These are phyloP conservation scores for Drosophila tristis DNA, from an alignment of 1,140 invertebrate genomes.

Conservation along the genomic window DNA sequence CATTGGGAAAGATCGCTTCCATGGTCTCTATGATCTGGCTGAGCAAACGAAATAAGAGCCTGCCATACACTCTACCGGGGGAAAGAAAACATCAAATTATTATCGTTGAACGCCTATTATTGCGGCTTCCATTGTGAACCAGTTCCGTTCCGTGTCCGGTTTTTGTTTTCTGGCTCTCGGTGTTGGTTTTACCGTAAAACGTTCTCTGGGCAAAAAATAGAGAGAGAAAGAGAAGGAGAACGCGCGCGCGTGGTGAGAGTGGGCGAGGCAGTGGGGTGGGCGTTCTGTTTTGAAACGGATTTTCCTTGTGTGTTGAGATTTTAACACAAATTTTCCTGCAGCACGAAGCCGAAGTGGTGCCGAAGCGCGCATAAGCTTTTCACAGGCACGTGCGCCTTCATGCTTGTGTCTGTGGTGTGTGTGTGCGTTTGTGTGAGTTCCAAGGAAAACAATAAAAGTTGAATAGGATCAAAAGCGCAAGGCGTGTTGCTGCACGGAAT, in stretches of 20 bases:
- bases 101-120: too few relatives aligned
- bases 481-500: slow-evolving; percentile 52
- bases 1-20: too few relatives aligned
- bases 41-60: too few relatives aligned
- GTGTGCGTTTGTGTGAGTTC: slow-evolving; percentile 17
- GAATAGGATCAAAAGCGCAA: slow-evolving; percentile 61
- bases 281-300: slow-evolving; percentile 70
- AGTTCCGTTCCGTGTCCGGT: not conserved
- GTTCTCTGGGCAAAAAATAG: not conserved
- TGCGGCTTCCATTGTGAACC: not conserved
- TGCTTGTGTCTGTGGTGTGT: slow-evolving; percentile 17
- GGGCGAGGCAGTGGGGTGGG: slow-evolving; percentile 37
- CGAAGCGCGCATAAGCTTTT: slow-evolving; percentile 41
- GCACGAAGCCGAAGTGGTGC: slow-evolving; percentile 13
- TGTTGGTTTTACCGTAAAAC: not conserved
- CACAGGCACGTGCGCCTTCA: slow-evolving; percentile 21
- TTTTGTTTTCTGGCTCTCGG: not conserved
- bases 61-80: too few relatives aligned
- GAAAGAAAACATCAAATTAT: too few relatives aligned
- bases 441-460: slow-evolving; percentile 60
- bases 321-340: slow-evolving; percentile 33
- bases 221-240: slow-evolving; percentile 7
- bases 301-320: slow-evolving; percentile 58
- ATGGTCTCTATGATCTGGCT: too few relatives aligned
- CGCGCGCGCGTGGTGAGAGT: slow-evolving; percentile 7